Percentiles rank a stretch among this genome's conserved stretches.
Evolutionary conservation across 2,888 invertebrate genomes (phyloP).

Genomic region (Fissipunctia ypsillon): DNA sequence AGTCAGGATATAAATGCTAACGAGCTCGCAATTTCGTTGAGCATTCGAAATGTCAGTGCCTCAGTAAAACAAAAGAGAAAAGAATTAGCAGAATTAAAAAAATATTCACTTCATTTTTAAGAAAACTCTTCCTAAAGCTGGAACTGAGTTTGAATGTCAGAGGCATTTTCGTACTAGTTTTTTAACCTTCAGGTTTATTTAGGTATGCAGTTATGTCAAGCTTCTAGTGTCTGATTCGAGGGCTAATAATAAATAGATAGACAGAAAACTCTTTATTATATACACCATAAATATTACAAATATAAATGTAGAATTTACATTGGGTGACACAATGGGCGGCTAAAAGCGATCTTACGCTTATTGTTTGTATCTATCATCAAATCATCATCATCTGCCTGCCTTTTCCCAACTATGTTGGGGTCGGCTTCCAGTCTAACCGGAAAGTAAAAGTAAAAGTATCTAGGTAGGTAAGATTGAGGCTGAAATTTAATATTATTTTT

Average conservation of each 20-base stretch:
- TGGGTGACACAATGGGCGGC: too few relatives aligned
- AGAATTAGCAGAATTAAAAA: too few relatives aligned
- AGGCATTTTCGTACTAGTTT: slow-evolving; percentile 11
- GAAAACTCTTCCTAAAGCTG: neutral
- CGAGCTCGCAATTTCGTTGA: neutral
- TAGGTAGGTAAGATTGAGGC: neutral
- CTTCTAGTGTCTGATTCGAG: slow-evolving; percentile 10
- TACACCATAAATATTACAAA: too few relatives aligned
- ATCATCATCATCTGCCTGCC: too few relatives aligned
- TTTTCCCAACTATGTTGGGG: too few relatives aligned
- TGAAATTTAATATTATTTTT: neutral
- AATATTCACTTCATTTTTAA: neutral
- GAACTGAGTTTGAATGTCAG: slow-evolving; percentile 4
- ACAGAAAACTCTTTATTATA: too few relatives aligned
- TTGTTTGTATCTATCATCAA: too few relatives aligned
- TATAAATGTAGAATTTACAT: too few relatives aligned
- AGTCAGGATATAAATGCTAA: neutral
- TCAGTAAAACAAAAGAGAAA: neutral
- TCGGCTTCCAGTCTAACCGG: too few relatives aligned
- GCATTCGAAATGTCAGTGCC: neutral
- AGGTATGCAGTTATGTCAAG: slow-evolving; percentile 9
- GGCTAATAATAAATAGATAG: too few relatives aligned
- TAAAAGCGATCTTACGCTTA: too few relatives aligned
- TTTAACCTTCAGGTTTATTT: slow-evolving; percentile 21
- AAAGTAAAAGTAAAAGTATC: too few relatives aligned